phyloP scores from a whole-genome alignment of 2,797 vertebrate genomes.

The Phalloptychus januarius region DNA sequence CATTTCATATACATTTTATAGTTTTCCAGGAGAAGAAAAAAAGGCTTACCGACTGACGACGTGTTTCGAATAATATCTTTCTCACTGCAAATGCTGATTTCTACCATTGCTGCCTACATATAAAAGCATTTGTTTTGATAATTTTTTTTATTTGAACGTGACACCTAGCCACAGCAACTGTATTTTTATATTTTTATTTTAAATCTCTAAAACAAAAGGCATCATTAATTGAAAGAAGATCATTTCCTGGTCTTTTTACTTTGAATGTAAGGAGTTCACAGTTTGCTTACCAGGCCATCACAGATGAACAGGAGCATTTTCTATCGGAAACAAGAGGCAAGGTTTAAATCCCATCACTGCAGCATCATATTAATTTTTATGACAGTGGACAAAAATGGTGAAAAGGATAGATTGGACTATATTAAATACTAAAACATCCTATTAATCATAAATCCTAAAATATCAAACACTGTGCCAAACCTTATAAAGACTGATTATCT shows the following conservation, averaged over 20 bases:
- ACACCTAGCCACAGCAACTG: slow-evolving; percentile 40
- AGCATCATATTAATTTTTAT: background rate
- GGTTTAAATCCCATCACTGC: background rate
- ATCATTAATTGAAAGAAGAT: slow-evolving; percentile 37
- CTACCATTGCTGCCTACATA: slow-evolving; percentile 79
- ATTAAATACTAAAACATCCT: background rate
- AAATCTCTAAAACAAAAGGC: slow-evolving; percentile 58
- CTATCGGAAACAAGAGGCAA: slow-evolving; percentile 5
- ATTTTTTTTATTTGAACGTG: slow-evolving; percentile 64
- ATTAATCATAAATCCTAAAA: slow-evolving; percentile 6
- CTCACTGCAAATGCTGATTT: slow-evolving; percentile 77
- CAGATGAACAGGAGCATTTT: slow-evolving; percentile 40
- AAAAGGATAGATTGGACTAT: background rate
- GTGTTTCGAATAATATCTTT: slow-evolving; percentile 67
- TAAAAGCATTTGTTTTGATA: slow-evolving; percentile 60
- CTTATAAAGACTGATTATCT: slow-evolving; percentile 48
- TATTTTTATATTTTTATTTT: slow-evolving; percentile 36
- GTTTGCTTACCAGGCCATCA: background rate
- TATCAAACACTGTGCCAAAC: slow-evolving; percentile 15
- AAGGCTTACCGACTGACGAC: slow-evolving; percentile 71
- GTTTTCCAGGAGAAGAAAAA: slow-evolving; percentile 51
- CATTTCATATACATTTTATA: slow-evolving; percentile 63
- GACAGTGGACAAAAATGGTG: background rate
- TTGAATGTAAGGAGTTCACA: background rate
- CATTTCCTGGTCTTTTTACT: background rate